Evolutionary conservation across 1,140 invertebrate genomes (phyloP).

Genomic region (Bicyclus anynana): DNA sequence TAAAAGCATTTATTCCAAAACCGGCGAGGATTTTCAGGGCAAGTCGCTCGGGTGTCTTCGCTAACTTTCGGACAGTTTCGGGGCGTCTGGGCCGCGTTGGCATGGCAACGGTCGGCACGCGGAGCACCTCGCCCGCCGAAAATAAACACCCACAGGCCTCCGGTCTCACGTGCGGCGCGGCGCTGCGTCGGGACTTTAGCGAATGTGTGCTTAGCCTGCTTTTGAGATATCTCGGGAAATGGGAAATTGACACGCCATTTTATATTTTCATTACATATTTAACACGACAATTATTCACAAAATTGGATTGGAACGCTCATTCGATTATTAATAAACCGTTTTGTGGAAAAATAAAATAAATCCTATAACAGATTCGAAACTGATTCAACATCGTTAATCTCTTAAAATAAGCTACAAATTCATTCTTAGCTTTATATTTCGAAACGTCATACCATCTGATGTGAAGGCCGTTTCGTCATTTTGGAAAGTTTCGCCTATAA

Average conservation of each 20-base stretch:
- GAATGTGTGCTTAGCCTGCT: no score
- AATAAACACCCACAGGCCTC: slow-evolving; percentile 60
- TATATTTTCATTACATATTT: no score
- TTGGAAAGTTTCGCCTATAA: not conserved
- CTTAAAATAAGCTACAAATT: no score
- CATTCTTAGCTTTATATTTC: not conserved
- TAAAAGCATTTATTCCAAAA: not conserved
- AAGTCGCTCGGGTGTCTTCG: slow-evolving; percentile 38
- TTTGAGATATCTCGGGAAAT: no score
- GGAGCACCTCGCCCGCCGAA: slow-evolving; percentile 52
- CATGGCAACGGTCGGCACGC: slow-evolving; percentile 61
- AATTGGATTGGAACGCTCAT: no score
- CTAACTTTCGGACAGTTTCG: slow-evolving; percentile 36
- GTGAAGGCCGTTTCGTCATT: not conserved
- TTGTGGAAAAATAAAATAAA: no score
- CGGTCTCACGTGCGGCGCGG: slow-evolving; percentile 18
- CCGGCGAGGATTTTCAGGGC: slow-evolving; percentile 36
- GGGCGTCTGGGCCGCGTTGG: slow-evolving; percentile 62
- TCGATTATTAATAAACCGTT: no score
- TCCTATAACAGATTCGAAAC: no score
- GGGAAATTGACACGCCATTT: no score
- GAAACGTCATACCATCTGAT: not conserved
- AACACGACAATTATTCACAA: no score
- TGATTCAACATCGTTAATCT: not conserved
- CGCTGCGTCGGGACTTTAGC: no score